Evolutionary conservation across 2,888 invertebrate species (phyloP).

Genomic region (Cynaeus angustus): DNA sequence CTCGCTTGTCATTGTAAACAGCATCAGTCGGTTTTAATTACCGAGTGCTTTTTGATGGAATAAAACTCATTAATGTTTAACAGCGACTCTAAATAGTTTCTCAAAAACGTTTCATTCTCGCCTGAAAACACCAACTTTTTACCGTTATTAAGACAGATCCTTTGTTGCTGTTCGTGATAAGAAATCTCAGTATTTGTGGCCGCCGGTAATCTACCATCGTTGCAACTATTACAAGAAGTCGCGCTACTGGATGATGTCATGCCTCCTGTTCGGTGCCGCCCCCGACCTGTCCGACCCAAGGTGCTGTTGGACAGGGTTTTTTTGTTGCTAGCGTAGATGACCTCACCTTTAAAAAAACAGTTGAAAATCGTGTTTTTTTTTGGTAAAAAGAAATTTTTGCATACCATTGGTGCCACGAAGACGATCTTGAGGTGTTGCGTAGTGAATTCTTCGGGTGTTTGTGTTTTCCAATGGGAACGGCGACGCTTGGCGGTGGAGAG

Average conservation of each 20-base stretch:
- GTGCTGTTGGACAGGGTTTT: slow-evolving; percentile 68
- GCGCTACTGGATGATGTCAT: slow-evolving; percentile 77
- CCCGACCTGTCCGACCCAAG: slow-evolving; percentile 68
- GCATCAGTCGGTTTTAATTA: slow-evolving; percentile 50
- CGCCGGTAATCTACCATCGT: slow-evolving; percentile 61
- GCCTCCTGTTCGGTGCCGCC: slow-evolving; percentile 71
- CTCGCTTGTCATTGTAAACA: slow-evolving; percentile 51
- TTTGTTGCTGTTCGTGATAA: slow-evolving; percentile 68
- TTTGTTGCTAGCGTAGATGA: slow-evolving; percentile 68
- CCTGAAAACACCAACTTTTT: slow-evolving; percentile 53
- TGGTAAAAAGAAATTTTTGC: slow-evolving; percentile 31
- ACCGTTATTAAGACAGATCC: slow-evolving; percentile 69
- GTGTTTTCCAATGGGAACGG: slow-evolving; percentile 83
- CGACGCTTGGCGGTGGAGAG: slow-evolving; percentile 79
- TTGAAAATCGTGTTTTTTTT: background rate
- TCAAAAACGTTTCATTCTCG: background rate
- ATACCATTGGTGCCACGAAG: slow-evolving; percentile 70
- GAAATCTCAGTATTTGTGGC: slow-evolving; percentile 65
- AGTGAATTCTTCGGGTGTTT: slow-evolving; percentile 76
- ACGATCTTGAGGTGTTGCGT: slow-evolving; percentile 71
- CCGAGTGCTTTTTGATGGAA: slow-evolving; percentile 43
- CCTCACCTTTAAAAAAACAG: slow-evolving; percentile 62
- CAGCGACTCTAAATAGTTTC: slow-evolving; percentile 44
- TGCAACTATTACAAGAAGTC: slow-evolving; percentile 72
- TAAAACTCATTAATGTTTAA: slow-evolving; percentile 50